These are phyloP conservation scores for Plebejus argus DNA, from an alignment of 2,888 invertebrate genomes.

Conservation along the genomic window DNA sequence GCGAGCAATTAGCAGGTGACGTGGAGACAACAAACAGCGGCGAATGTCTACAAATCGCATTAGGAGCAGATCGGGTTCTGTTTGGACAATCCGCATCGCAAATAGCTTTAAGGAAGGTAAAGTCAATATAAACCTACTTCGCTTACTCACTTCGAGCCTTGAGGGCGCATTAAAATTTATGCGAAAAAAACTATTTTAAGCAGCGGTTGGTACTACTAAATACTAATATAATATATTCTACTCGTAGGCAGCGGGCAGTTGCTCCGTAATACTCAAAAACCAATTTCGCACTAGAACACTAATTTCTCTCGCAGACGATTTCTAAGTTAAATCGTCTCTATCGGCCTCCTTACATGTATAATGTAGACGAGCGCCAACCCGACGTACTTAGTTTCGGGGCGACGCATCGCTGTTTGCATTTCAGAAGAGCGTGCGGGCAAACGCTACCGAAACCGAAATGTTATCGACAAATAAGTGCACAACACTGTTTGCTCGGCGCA, in stretches of 20 bases:
- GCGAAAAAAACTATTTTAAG: background rate
- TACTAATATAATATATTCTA: too few relatives aligned
- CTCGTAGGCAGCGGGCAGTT: background rate
- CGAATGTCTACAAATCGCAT: constrained; percentile 42
- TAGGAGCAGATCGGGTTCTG: constrained; percentile 33
- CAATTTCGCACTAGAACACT: background rate
- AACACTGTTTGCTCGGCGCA: constrained; percentile 18
- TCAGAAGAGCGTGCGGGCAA: constrained; percentile 43
- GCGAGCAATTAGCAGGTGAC: background rate
- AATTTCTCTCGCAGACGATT: background rate
- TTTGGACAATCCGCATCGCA: constrained; percentile 18
- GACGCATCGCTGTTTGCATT: constrained; percentile 43
- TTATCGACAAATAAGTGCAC: constrained; percentile 36
- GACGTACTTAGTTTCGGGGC: constrained; percentile 35
- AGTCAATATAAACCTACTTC: background rate
- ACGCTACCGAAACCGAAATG: constrained; percentile 46
- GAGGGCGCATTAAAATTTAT: background rate
- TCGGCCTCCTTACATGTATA: background rate
- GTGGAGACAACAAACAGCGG: background rate
- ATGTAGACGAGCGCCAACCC: background rate
- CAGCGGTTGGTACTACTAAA: too few relatives aligned
- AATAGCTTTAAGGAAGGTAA: constrained; percentile 1
- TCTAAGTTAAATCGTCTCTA: background rate
- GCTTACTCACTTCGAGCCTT: background rate
- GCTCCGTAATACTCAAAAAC: background rate